Base-by-base conservation (phyloP, 1,140 invertebrate genomes). In the Monomorium pharaonis region DNA sequence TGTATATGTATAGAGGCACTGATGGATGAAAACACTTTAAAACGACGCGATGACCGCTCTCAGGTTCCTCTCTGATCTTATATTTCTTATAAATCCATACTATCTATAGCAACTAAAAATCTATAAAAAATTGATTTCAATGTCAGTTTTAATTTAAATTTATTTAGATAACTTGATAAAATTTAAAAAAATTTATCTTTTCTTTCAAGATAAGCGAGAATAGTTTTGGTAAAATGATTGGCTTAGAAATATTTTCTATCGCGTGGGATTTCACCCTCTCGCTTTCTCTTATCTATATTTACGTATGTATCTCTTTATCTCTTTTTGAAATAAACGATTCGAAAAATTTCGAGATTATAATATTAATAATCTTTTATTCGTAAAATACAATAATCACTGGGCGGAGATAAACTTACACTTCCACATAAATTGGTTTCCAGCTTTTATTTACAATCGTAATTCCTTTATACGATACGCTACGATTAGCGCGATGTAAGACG, bases 381-480 rank as follows among this genome's bases (percentile, higher is more conserved):
- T 90, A 94, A 94, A 95, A 94, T 94, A 94, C 91, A 91, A 89
- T 91, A 90, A 83, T 90, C 83, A 86, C 91, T 85, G 90, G 84
- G 89, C 78, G 89, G 87, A 89, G 77, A 69, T 91, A 93, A 87
- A 91, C 83, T 91, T 91, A 93, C 87, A 58, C 16, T 62, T 84
- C 91, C 27, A 77, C 86, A 90, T 92, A 86, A 89, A 7, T 37
- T 91, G 67, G 83, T 81, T 89, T 92, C 69, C 85, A 89, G 84
- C 33, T 85, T 84, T 92, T 92, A 92, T 92, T 90, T 92, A 92
- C 92, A 92, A 77, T 67, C 87, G 51, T 70, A 87, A 56, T 27
- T 27, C 49, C 6, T 42, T 84, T 84, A 83, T 69, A 30, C 10
- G 27, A 75, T 18, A 62, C 56, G 62, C 60, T 27, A 56, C 75